Evolutionary conservation across 2,888 invertebrate species (phyloP), one percentile per base, ranked within the genome.

Genomic region (Dasypogon diadema): DNA sequence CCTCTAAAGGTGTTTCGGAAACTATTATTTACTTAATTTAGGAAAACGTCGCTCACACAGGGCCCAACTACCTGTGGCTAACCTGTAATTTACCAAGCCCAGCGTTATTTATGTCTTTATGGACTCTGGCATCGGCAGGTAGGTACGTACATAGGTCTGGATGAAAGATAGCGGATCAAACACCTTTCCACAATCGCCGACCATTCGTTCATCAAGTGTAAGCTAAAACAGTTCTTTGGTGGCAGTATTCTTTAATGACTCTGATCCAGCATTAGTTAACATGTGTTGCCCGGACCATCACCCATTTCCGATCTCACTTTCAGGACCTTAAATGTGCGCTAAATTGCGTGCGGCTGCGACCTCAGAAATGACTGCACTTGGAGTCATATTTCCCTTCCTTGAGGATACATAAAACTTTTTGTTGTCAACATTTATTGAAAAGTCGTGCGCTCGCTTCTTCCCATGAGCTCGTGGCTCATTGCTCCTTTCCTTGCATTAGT

Each of bases 371-470:
- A 56, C 37, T 14, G n/a, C 54, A 37, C 22, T 16, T 22, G 34
- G 73, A 54, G 16, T 85, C 85, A 84, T 84, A 85, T 85, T 85
- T 85, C 84, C 58, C 84, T 84, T 84, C 83, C 83, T 84, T 82
- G 83, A 84, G 85, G 85, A 85, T 84, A 85, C 84, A 85, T 84
- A 84, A 84, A 84, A 84, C 83, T 84, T 84, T 82, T 80, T 80
- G 83, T 83, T 85, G 85, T 85, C 85, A 85, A 85, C 85, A 84
- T 85, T 85, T 85, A 85, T 85, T 84, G 85, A 84, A 83, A 85
- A 85, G 82, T 85, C 85, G 85, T 85, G 85, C 85, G 82, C 83
- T 85, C 83, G 14, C 56, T 74, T 58, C 58, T 74, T 73, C 56
- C 73, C 73, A 55, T 73, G 56, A 56, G 56, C 73, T 56, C 42